Evolutionary conservation across 2,797 vertebrate species (phyloP), one percentile per base, ranked within the genome.

Genomic region (Martes flavigula): DNA sequence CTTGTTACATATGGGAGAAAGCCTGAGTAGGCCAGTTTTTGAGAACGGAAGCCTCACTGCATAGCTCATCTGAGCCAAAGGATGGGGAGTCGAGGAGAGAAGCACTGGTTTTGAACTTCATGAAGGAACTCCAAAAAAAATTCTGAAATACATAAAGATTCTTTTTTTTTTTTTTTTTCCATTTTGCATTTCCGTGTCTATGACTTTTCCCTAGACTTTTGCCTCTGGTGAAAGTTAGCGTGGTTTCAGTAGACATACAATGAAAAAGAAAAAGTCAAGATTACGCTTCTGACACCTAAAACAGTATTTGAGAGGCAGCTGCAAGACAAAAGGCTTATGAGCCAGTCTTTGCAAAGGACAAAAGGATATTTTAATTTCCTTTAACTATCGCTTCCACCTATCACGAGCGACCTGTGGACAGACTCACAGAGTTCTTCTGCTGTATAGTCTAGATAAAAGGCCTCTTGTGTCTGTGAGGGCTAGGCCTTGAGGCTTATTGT

Each of bases 301-400:
- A 32, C 14, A 54, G 13, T 25, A 79, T 73, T 72, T 87, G 64
- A 82, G 91, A 79, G 48, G 83, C 10, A 35, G 17, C 5, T 48
- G 81, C 68, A 81, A 95, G 58, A 87, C 2, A 1, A 89, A 97
- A 94, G 60, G 0, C 13, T 85, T 92, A 58, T 93, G 81, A 91
- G 35, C 12, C 56, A 87, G 64, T 56, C 7, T 86, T 73, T 70
- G 32, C 51, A 72, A 91, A 54, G 32, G 15, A 46, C 48, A 66
- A 92, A 91, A 85, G 17, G 87, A 25, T 62, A 85, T 85, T 95
- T 82, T 84, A 58, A 90, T 93, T 92, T 87, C 35, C 91, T 96
- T 78, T 51, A 79, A 38, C 85, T 84, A 40, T 25, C 15, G 32
- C 25, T 92, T 87, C 82, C 48, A 72, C 27, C 23, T 64, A 58